Percentiles rank a stretch among this genome's conserved stretches.
phyloP scores from a whole-genome alignment of 1,140 invertebrate genomes.

The Phenacoccus solenopsis region DNA sequence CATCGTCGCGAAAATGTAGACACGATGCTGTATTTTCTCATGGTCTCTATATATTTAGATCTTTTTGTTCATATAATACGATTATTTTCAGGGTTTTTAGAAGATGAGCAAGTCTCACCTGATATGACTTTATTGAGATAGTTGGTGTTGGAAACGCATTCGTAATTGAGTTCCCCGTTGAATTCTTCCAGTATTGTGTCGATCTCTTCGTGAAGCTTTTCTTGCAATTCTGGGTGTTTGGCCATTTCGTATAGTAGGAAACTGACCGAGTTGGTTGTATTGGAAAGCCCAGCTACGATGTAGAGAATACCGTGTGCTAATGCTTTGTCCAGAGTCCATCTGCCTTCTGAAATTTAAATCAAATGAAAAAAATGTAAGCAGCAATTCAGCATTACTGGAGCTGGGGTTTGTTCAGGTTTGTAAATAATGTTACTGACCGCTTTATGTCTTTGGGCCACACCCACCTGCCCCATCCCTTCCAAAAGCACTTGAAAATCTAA shows the following conservation, averaged over 20 bases:
- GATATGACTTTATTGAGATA: not conserved
- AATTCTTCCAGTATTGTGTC: not conserved
- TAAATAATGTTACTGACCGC: too few species aligned
- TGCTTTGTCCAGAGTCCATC: not conserved
- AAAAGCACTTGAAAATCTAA: too few species aligned
- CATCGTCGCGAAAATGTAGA: not conserved
- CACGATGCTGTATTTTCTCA: not conserved
- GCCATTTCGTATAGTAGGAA: slow-evolving; percentile 30
- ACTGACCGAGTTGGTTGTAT: not conserved
- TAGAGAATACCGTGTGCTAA: not conserved
- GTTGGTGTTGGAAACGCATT: not conserved
- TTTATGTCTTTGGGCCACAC: too few species aligned
- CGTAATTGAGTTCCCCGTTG: not conserved
- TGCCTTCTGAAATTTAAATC: not conserved
- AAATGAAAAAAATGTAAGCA: too few species aligned
- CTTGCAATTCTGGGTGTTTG: slow-evolving; percentile 33
- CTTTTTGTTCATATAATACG: too few species aligned
- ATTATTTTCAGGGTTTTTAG: too few species aligned
- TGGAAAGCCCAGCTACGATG: not conserved
- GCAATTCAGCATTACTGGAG: too few species aligned
- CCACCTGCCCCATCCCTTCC: too few species aligned
- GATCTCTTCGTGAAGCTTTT: slow-evolving; percentile 27
- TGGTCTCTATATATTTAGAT: too few species aligned
- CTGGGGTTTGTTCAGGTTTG: too few species aligned
- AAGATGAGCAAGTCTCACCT: too few species aligned